Percentiles rank a stretch among this genome's conserved stretches.
phyloP scores from a whole-genome alignment of 2,797 vertebrate genomes.

The Heliangelus exortis region DNA sequence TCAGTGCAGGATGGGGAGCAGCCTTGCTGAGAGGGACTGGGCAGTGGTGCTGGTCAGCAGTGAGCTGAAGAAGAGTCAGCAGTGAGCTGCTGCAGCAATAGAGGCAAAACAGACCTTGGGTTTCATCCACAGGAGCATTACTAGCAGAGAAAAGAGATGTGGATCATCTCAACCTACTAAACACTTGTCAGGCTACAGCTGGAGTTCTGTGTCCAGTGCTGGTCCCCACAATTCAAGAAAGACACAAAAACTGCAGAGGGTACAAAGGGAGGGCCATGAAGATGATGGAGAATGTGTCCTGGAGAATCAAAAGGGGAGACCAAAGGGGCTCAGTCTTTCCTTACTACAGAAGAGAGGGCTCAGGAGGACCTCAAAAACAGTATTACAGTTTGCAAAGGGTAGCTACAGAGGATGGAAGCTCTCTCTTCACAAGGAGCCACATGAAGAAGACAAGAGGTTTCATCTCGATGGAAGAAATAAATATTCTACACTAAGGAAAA shows the following conservation, averaged over 20 bases:
- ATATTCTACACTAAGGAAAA: background rate
- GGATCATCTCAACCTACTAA: background rate
- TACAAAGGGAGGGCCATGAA: background rate
- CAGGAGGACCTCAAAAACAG: background rate
- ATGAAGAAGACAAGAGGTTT: background rate
- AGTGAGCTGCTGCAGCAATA: fast-evolving
- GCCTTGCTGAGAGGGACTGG: background rate
- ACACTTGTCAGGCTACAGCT: no score
- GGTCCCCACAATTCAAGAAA: background rate
- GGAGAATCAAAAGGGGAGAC: background rate
- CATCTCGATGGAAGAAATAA: background rate
- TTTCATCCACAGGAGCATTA: background rate
- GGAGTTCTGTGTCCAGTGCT: background rate
- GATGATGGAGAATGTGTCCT: background rate
- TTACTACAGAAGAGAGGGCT: background rate
- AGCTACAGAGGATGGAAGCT: background rate
- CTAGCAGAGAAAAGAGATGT: background rate
- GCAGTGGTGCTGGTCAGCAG: background rate
- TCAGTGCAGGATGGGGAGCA: no score
- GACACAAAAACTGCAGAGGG: background rate
- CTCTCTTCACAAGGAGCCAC: background rate
- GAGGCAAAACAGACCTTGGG: background rate
- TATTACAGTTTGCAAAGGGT: background rate
- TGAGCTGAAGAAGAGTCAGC: background rate
- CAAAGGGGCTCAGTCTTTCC: background rate